These are phyloP conservation scores for Mycteria americana DNA, from an alignment of 2,797 vertebrate genomes.

Conservation along the genomic window DNA sequence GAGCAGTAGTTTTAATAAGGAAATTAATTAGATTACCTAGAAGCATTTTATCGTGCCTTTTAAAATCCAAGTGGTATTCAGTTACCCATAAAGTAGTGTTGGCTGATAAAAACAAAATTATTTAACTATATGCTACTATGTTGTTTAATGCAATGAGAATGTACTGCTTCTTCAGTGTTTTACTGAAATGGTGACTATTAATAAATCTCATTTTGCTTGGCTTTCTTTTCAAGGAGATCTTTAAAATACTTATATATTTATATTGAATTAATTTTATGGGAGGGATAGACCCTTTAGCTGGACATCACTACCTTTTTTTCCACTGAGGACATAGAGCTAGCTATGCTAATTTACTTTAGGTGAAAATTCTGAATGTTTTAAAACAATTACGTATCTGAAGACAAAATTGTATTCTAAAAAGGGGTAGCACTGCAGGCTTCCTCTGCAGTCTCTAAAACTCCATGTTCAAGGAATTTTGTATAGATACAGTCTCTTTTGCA, in stretches of 20 bases:
- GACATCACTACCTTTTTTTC: not conserved
- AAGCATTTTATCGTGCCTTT: not conserved
- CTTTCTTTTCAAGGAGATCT: not conserved
- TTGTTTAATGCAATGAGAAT: not conserved
- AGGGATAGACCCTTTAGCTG: not conserved
- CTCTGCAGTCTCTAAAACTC: not conserved
- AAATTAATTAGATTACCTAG: slow-evolving; percentile 22
- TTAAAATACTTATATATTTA: not conserved
- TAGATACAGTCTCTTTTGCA: not conserved
- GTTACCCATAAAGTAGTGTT: not conserved
- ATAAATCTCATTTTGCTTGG: not conserved
- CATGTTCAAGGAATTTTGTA: not conserved
- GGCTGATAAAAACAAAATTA: not conserved
- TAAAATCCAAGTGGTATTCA: not conserved
- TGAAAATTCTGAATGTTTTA: not conserved
- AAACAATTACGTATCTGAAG: not conserved
- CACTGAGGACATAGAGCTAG: not conserved
- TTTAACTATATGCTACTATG: not conserved
- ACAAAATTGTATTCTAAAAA: not conserved
- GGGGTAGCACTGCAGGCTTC: not conserved
- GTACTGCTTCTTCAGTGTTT: not conserved
- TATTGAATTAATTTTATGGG: not conserved
- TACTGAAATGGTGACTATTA: not conserved
- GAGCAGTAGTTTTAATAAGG: not conserved
- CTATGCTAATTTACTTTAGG: not conserved